Evolutionary conservation across 37 sponge, comb jelly and placozoan species (phyloP), one percentile per base, ranked within the genome.

Genomic region (Aphrocallistes beatrix): DNA sequence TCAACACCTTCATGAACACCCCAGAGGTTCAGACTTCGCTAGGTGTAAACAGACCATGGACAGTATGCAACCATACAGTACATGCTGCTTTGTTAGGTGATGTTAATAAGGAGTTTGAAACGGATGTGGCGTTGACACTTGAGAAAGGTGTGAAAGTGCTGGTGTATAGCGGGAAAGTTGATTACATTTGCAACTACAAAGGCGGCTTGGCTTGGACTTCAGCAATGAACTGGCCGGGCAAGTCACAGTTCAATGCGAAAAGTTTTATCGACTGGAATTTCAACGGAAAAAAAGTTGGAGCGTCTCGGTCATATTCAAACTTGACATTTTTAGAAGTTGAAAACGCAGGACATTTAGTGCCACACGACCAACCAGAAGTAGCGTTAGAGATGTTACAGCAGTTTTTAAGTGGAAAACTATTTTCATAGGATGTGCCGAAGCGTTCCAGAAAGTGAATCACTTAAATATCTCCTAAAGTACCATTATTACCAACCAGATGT

Each of bases 91-190:
- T 93, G 32, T 36, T 93, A 9, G 88, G 86, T 82, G 93, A 93
- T 84, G 91, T 91, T 91, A 86, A 91, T 23, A 47, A 90, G 9
- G 83, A 88, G 23, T 93, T 91, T 84, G 51, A 86, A 0, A 51
- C 37, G 34, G 91, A 86, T 23, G 89, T 88, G 0, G 91, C 75
- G 25, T 51, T 25, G 0, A 60, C 89, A 17, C 85, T 93, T 51
- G 51, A 82, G 13, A 37, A 82, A 38, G 83, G 39, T 86, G 39
- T 82, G 3, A 25, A 36, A 42, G 93, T 93, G 23, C 37, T 93
- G 32, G 93, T 91, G 84, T 93, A 93, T 88, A 90, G 89, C 23
- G 93, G 93, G 36, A 93, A 93, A 45, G 90, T 91, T 23, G 93
- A 93, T 83, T 90, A 38, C 81, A 87, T 93, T n/a, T 90, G 93